Conservation (phyloP, 1,140 invertebrate species). For the Plectus sambesii region DNA sequence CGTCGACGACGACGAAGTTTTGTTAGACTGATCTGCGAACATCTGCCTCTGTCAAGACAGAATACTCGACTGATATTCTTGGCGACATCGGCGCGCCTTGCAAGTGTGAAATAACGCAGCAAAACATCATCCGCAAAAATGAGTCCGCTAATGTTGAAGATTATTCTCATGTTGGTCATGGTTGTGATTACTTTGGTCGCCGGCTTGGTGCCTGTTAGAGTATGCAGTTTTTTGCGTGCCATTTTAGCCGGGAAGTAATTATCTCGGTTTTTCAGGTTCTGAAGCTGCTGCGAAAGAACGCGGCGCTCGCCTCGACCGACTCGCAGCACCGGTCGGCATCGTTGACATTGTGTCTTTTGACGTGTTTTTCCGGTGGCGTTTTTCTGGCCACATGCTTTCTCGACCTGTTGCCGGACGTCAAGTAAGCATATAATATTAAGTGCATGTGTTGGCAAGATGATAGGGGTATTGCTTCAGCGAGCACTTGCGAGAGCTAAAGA, state of each 20-base stretch:
- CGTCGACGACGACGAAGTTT: too few species aligned
- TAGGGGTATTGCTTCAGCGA: too few species aligned
- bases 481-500: slow-evolving; percentile 22
- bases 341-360: slow-evolving; percentile 51
- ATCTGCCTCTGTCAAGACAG: too few species aligned
- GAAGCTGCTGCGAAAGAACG: slow-evolving; percentile 29
- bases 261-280: slow-evolving; percentile 35
- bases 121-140: too few species aligned
- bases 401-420: slow-evolving; percentile 70
- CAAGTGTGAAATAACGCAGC: too few species aligned
- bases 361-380: slow-evolving; percentile 73
- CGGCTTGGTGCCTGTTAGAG: slow-evolving; percentile 28
- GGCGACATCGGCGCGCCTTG: too few species aligned
- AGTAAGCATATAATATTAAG: too few species aligned
- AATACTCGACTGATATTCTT: too few species aligned
- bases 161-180: slow-evolving; percentile 30
- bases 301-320: slow-evolving; percentile 22
- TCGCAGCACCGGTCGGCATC: slow-evolving; percentile 27
- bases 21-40: too few species aligned
- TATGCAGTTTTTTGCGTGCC: too few species aligned
- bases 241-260: too few species aligned
- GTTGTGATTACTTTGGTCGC: slow-evolving; percentile 25
- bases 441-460: too few species aligned
- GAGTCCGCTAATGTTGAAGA: slow-evolving; percentile 30
- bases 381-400: slow-evolving; percentile 66